Base-by-base conservation (phyloP, 2,113 vertebrate genomes). In the Eupsittula cactorum region DNA sequence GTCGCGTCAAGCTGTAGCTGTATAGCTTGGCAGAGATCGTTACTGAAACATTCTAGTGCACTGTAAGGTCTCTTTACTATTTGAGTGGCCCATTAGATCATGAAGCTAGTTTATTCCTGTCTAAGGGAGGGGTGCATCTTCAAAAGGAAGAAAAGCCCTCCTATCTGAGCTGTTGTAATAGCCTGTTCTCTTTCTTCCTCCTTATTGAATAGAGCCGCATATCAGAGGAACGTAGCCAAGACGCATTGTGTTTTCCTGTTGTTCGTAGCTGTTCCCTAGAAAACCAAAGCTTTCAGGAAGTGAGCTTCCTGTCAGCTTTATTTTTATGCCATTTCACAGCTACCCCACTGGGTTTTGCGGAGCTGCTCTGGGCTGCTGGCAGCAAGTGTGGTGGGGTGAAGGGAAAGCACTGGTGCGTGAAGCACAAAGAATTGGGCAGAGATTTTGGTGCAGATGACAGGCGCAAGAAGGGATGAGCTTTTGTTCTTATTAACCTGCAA, bases 221-320 rank as follows among this genome's bases (percentile, higher is more conserved):
- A 59, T 68, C 37, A 4, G 77, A 77, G 85, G 86, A 80, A 2
- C 8, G 1, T 11, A 49, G 86, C 95, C 86, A 41, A 63, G 62
- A 14, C 4, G 33, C 53, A 3, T 63, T 91, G 88, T 92, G 69
- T 71, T 71, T 92, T 76, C 59, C 65, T 0, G 0, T 53, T 18
- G 28, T 42, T 89, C 1, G 0, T 27, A 21, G 53, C 70, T 50
- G 41, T 62, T 94, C 90, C 69, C 88, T 93, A 44, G 80, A 96
- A 90, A 82, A 86, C 47, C 0, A 11, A 82, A 73, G 88, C 92
- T 89, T 92, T 86, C 60, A 67, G 92, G 93, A 81, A 79, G 63
- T 2, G 27, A 96, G 90, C 93, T 96, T 86, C 71, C 90, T 92
- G 83, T 79, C 88, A 71, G 76, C 15, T 84, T 90, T 73, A 92